phyloP scores from a whole-genome alignment of 2,113 vertebrate genomes.

The Rhizomys pruinosus region DNA sequence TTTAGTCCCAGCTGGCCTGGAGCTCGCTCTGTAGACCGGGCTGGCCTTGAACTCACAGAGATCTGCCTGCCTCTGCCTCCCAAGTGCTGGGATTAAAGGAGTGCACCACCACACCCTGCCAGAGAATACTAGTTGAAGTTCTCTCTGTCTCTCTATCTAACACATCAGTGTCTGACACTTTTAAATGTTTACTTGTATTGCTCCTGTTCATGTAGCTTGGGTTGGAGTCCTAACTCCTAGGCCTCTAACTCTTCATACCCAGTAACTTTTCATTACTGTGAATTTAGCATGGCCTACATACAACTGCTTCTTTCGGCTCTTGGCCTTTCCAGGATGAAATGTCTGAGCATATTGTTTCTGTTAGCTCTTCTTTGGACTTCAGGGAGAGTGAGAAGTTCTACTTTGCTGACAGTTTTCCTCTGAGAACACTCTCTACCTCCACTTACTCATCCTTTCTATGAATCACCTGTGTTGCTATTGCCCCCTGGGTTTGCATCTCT shows the following conservation, averaged over 20 bases:
- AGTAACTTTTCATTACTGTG: background rate
- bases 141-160: no score
- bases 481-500: background rate
- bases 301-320: background rate
- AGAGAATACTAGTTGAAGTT: no score
- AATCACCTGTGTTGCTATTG: background rate
- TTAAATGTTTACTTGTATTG: background rate
- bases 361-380: background rate
- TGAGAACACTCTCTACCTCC: background rate
- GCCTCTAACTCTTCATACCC: background rate
- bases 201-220: background rate
- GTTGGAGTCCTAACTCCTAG: background rate
- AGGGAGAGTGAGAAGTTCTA: background rate
- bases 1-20: no score
- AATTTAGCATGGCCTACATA: background rate
- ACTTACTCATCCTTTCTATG: slow-evolving; percentile 24
- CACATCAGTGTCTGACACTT: background rate
- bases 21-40: no score
- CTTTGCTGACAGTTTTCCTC: background rate
- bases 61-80: no score
- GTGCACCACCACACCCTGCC: no score
- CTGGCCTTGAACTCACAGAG: no score
- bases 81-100: no score
- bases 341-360: background rate
- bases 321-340: background rate